phyloP scores from a whole-genome alignment of 2,888 invertebrate genomes.

The Neuroscelio doddi region DNA sequence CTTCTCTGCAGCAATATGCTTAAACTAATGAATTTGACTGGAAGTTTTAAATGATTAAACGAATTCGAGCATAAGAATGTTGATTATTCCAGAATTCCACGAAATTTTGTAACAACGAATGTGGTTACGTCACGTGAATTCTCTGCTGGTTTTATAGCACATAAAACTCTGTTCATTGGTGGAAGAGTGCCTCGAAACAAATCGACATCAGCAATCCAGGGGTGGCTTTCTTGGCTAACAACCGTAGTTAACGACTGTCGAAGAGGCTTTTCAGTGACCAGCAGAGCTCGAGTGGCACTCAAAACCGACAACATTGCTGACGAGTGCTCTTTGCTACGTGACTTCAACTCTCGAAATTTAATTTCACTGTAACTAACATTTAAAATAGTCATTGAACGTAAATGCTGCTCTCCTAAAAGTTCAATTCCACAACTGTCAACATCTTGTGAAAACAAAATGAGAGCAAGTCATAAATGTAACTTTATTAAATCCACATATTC shows the following conservation, averaged over 20 bases:
- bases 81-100: no score
- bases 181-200: constrained; percentile 20
- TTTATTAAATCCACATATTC: no score
- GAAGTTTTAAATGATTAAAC: no score
- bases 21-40: constrained; percentile 23
- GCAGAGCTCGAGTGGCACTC: constrained; percentile 12
- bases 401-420: neutral
- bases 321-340: neutral
- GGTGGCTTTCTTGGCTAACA: constrained; percentile 19
- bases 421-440: no score
- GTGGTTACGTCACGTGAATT: no score
- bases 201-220: constrained; percentile 12
- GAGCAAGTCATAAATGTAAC: no score
- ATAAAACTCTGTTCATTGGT: constrained; percentile 14
- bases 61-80: no score
- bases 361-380: neutral
- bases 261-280: constrained; percentile 17
- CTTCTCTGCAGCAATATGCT: constrained; percentile 6
- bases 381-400: neutral
- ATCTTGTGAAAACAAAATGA: no score
- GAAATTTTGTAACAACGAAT: no score
- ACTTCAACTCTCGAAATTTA: constrained; percentile 6
- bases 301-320: constrained; percentile 3
- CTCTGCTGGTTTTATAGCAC: constrained; percentile 19
- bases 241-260: constrained; percentile 20